Conservation (phyloP, 1,140 invertebrate species). For the Cardiocondyla obscurior region DNA sequence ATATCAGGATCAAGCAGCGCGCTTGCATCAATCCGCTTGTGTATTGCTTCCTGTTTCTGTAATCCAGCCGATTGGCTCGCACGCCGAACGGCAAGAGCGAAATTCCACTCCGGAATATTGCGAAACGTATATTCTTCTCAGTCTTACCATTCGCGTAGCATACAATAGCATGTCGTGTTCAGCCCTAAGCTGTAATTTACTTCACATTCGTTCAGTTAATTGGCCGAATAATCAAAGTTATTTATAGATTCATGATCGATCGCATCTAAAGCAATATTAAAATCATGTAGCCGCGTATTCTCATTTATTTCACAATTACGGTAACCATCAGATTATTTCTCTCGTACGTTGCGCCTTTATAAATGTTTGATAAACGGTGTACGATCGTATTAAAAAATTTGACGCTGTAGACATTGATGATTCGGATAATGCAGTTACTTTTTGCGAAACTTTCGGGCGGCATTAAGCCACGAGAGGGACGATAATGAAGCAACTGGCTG, state of each 20-base stretch:
- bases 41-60: conserved; percentile 68
- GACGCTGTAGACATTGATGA: not conserved
- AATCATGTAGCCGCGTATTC: not conserved
- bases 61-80: conserved; percentile 61
- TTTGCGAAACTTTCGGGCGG: conserved; percentile 18
- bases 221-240: not conserved
- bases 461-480: not conserved
- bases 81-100: conserved; percentile 22
- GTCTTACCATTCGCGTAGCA: not conserved
- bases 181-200: not conserved
- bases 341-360: not conserved
- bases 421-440: conserved; percentile 4
- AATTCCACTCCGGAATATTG: conserved; percentile 42
- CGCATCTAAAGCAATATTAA: conserved; percentile 24
- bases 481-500: conserved; percentile 52
- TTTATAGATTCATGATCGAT: conserved; percentile 5
- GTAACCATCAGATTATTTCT: not conserved
- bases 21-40: conserved; percentile 45
- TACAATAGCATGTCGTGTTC: not conserved
- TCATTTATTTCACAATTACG: not conserved
- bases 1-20: conserved; percentile 56
- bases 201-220: not conserved
- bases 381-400: not conserved
- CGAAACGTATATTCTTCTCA: conserved; percentile 37
- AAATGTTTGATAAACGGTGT: not conserved